phyloP scores from a whole-genome alignment of 2,113 vertebrate genomes.

The Corvus moneduloides region DNA sequence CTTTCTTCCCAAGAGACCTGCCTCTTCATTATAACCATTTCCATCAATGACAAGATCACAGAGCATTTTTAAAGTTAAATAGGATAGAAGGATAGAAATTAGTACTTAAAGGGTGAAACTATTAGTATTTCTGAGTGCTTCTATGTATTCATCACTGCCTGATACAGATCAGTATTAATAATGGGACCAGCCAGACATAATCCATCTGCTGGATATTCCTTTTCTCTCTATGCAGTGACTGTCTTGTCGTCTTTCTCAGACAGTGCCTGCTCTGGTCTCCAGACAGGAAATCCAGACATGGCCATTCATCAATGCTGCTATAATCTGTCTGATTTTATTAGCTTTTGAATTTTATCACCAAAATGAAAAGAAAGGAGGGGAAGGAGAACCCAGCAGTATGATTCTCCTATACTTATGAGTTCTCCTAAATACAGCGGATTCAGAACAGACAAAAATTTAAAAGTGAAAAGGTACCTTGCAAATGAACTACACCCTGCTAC shows the following conservation, averaged over 20 bases:
- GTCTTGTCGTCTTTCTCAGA: slow-evolving; percentile 66
- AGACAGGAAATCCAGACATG: slow-evolving; percentile 78
- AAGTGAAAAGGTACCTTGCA: background rate
- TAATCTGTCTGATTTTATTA: slow-evolving; percentile 78
- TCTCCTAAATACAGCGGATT: background rate
- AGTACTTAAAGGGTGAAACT: slow-evolving; percentile 67
- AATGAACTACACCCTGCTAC: background rate
- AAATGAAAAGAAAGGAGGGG: slow-evolving; percentile 30
- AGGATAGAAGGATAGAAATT: slow-evolving; percentile 63
- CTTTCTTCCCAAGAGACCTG: slow-evolving; percentile 42
- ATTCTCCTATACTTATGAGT: slow-evolving; percentile 4
- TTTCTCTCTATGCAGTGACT: slow-evolving; percentile 51
- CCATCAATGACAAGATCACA: slow-evolving; percentile 66
- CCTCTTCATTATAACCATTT: slow-evolving; percentile 65
- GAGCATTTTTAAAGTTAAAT: slow-evolving; percentile 68
- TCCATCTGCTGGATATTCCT: slow-evolving; percentile 70
- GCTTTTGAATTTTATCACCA: slow-evolving; percentile 75
- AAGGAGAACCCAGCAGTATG: background rate
- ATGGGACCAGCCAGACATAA: slow-evolving; percentile 71
- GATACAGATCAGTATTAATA: slow-evolving; percentile 76
- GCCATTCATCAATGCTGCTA: slow-evolving; percentile 75
- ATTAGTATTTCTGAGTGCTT: slow-evolving; percentile 70
- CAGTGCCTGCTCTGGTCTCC: slow-evolving; percentile 62
- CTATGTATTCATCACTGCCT: slow-evolving; percentile 67
- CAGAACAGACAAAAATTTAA: background rate